phyloP scores from a whole-genome alignment of 2,888 invertebrate genomes.

The Ormyrus thymus region DNA sequence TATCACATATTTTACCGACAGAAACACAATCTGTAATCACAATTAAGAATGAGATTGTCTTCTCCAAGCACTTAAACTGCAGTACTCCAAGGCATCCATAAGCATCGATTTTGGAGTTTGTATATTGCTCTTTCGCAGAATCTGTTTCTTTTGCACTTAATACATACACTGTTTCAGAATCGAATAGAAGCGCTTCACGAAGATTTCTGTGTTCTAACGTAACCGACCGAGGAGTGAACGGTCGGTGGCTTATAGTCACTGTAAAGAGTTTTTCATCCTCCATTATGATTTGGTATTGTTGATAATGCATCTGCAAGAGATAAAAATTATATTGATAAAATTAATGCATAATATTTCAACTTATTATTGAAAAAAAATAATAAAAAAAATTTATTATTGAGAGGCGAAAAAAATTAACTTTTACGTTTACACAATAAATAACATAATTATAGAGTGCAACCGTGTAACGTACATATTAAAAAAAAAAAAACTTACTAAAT shows the following conservation, averaged over 20 bases:
- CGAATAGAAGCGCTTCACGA: conserved; percentile 91
- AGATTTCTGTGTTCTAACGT: conserved; percentile 92
- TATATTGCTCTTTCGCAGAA: conserved; percentile 90
- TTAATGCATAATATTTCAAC: too few species aligned
- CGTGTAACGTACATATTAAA: too few species aligned
- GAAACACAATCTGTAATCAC: conserved; percentile 97
- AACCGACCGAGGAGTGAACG: conserved; percentile 91
- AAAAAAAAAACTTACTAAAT: too few species aligned
- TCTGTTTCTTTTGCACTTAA: conserved; percentile 91
- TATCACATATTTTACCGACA: conserved; percentile 95
- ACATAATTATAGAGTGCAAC: too few species aligned
- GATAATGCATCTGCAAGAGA: too few species aligned
- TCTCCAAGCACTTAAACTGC: conserved; percentile 89
- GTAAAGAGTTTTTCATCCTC: conserved; percentile 96
- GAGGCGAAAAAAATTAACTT: too few species aligned
- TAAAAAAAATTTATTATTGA: too few species aligned
- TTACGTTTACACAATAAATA: too few species aligned
- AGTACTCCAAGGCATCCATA: conserved; percentile 97
- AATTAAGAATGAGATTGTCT: conserved; percentile 90
- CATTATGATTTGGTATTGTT: conserved; percentile 77
- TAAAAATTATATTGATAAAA: too few species aligned
- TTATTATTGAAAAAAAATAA: too few species aligned
- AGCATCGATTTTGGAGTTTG: conserved; percentile 90
- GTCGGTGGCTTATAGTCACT: conserved; percentile 90
- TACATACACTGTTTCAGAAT: conserved; percentile 93